A percentile compares a stretch with the other conserved stretches of the same genome.
Conservation (phyloP, 2,888 invertebrate genomes). For the Zhuqinia jingwanae region DNA sequence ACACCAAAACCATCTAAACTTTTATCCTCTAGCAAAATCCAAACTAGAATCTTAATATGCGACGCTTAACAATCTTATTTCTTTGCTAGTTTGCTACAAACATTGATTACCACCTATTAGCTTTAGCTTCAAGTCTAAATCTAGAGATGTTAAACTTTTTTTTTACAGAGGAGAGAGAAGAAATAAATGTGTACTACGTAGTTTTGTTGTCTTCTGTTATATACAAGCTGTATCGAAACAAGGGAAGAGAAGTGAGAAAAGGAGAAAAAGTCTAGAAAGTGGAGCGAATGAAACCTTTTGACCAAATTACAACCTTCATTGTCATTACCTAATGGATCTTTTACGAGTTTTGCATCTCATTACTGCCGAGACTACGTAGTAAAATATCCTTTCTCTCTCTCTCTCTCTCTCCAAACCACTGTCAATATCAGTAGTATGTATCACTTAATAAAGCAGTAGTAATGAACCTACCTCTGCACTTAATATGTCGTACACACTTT, state of each 20-base stretch:
- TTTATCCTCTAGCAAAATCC: no score
- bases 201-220: no score
- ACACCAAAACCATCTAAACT: no score
- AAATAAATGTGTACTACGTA: background rate
- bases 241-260: constrained; percentile 11
- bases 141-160: constrained; percentile 40
- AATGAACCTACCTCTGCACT: no score
- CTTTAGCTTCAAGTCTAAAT: constrained; percentile 4
- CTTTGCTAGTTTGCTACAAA: background rate
- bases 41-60: background rate
- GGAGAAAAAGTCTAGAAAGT: constrained; percentile 32
- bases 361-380: constrained; percentile 30
- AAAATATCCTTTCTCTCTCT: constrained; percentile 16
- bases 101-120: constrained; percentile 17
- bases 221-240: no score
- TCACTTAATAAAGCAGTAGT: no score
- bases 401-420: background rate
- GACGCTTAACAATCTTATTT: background rate
- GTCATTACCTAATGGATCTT: constrained; percentile 76
- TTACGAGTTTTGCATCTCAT: constrained; percentile 74
- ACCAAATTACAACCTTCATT: constrained; percentile 70
- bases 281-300: constrained; percentile 63
- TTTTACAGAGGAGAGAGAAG: background rate
- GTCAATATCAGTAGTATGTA: background rate
- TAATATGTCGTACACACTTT: no score